Evolutionary conservation across 37 sponge, comb jelly and placozoan genomes (phyloP), one percentile per base, ranked within the genome.

Genomic region (Lycopodina hypogea): DNA sequence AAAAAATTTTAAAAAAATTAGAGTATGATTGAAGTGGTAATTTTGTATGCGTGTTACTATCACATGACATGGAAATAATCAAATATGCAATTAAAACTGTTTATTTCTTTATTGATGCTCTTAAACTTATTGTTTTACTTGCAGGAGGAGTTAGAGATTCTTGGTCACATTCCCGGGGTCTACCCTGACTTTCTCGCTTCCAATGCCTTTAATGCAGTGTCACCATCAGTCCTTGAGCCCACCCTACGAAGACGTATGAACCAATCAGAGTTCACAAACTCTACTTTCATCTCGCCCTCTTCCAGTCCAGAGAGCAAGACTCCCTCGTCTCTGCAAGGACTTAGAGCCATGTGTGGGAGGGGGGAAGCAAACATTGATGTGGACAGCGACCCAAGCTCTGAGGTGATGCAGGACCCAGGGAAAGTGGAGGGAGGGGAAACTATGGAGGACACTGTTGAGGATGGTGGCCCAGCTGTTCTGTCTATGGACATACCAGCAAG

Each of bases 131-230:
- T n/a, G n/a, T n/a, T n/a, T 3, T n/a, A 22, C 15, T 52, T 52
- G 19, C 65, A 72, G 74, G 80, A 78, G 24, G 86, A 86, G 36
- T 45, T 55, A 0, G 56, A 73, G 42, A 66, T 24, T 35, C 60
- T 83, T 3, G 77, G 84, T 34, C 30, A 39, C 38, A 68, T 76
- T 11, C 77, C 84, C 23, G 76, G 77, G 35, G 77, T 75, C 18
- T 69, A 83, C 22, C 77, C 69, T 28, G 7, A 40, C 42, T 78
- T 78, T 63, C 64, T 85, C 4, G 71, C 72, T 33, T 33, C 77
- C 34, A 21, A 26, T 45, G 56, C 63, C 4, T 69, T 58, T 32
- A 32, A 15, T 19, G 2, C 53, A 17, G 8, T 71, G 32, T 14
- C 63, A 29, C 63, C 6, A 19, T 6, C 59, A 58, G 26, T 14